Evolutionary conservation across 2,888 invertebrate genomes (phyloP).

Genomic region (Parnassius smintheus): DNA sequence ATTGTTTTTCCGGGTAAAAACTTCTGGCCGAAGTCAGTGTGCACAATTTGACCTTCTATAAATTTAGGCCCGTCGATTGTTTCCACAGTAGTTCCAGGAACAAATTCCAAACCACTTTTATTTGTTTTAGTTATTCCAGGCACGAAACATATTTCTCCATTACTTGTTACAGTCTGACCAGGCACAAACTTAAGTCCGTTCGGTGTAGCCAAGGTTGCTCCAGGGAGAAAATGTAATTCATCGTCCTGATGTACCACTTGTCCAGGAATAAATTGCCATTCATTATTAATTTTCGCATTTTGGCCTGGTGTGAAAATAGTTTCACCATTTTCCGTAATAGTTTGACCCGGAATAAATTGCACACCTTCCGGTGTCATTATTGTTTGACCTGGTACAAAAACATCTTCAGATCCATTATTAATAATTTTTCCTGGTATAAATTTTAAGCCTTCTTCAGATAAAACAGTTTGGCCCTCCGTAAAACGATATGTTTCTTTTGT

Average conservation of each 20-base stretch:
- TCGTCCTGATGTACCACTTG: slow-evolving; percentile 81
- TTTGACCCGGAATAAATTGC: slow-evolving; percentile 84
- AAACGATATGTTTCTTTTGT: slow-evolving; percentile 78
- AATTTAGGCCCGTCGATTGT: slow-evolving; percentile 84
- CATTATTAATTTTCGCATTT: slow-evolving; percentile 74
- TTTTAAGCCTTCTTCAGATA: slow-evolving; percentile 82
- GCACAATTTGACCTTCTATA: slow-evolving; percentile 84
- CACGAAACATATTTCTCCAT: slow-evolving; percentile 80
- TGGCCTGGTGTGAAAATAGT: slow-evolving; percentile 84
- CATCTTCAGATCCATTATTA: slow-evolving; percentile 66
- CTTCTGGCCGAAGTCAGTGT: slow-evolving; percentile 80
- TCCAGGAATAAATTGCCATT: slow-evolving; percentile 85
- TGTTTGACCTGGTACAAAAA: slow-evolving; percentile 84
- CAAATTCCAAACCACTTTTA: slow-evolving; percentile 69
- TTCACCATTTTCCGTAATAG: slow-evolving; percentile 71
- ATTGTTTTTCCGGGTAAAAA: slow-evolving; percentile 84
- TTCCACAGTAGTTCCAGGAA: slow-evolving; percentile 83
- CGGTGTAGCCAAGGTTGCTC: slow-evolving; percentile 82
- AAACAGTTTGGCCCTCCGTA: slow-evolving; percentile 82
- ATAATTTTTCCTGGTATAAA: slow-evolving; percentile 83
- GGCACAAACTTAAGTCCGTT: slow-evolving; percentile 84
- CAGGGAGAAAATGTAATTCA: slow-evolving; percentile 82
- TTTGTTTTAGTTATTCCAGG: slow-evolving; percentile 80
- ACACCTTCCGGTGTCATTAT: slow-evolving; percentile 81
- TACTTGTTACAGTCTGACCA: slow-evolving; percentile 80